Base-by-base conservation (phyloP, 2,888 invertebrate species). In the Lydus trimaculatus region DNA sequence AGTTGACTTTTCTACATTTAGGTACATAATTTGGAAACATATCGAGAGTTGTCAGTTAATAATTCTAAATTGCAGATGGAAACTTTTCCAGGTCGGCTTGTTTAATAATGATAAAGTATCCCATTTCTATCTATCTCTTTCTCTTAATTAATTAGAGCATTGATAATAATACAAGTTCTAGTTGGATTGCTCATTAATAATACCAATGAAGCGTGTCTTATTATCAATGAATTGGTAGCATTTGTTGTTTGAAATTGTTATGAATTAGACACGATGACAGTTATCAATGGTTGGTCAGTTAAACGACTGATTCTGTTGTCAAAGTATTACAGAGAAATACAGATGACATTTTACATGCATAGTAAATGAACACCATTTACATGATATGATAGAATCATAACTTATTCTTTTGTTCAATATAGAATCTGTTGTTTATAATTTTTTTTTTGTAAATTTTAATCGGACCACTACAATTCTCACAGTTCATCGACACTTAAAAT, bases 341-440 rank as follows among this genome's bases (percentile, higher is more conserved):
- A 58, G 65, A 69, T 58, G 64, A 31, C 63, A 66, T 52, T 52
- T 6, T 13, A 66, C 67, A 66, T 65, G 67, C 52, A 69, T 73
- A 64, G 31, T 72, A 68, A 72, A 70, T 70, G 66, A 70, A 25
- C 60, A 72, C 63, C 65, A 73, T 72, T 72, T 69, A 66, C 64
- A 72, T 73, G 67, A 69, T 59, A 69, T 69, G 72, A 72, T 70
- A 72, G 72, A 73, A 31, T 69, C 69, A 72, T 73, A 73, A 72
- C 69, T 73, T 70, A 73, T 73, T 67, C 58, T 23, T 33, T 17
- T 43, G 66, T 56, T 71, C 63, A 67, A 52, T 67, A 69, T 64
- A 65, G 63, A 71, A 43, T 43, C 17, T 17, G 17, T 43, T 43
- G 5, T 43, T 43, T 17, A 4, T n/a, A n/a, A 7, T 43, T 17